These are phyloP conservation scores for Xiphophorus couchianus DNA, from an alignment of 2,113 vertebrate species.

Conservation along the genomic window DNA sequence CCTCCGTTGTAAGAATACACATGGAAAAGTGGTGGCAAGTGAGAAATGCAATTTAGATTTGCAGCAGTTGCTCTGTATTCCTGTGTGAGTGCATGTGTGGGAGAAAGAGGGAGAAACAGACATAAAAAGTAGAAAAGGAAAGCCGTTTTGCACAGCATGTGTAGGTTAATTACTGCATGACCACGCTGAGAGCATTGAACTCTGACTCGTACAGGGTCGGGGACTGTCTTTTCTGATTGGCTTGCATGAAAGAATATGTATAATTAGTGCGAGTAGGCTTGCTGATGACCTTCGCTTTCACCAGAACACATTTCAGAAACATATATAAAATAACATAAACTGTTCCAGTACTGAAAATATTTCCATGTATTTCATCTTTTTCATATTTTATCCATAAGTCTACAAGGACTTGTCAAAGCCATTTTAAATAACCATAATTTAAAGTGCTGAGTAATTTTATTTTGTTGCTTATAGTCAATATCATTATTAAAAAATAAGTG, in stretches of 20 bases:
- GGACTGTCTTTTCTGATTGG: conserved; percentile 47
- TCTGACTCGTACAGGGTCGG: conserved; percentile 48
- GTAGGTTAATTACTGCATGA: conserved; percentile 68
- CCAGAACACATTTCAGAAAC: conserved; percentile 20
- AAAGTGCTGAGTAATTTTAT: not conserved
- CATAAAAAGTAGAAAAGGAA: not conserved
- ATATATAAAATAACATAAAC: not conserved
- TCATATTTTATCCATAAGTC: not conserved
- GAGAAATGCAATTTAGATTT: conserved; percentile 31
- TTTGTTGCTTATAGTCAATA: not conserved
- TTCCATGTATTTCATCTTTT: not conserved
- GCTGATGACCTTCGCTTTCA: conserved; percentile 55
- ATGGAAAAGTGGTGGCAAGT: conserved; percentile 23
- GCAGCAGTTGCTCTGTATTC: conserved; percentile 33
- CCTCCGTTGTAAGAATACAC: conserved; percentile 26
- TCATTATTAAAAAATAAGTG: not conserved
- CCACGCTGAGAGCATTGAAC: conserved; percentile 51
- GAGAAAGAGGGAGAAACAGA: not conserved
- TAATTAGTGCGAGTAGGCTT: conserved; percentile 64
- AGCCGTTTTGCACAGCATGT: conserved; percentile 30
- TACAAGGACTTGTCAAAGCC: too few relatives aligned
- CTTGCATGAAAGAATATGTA: conserved; percentile 46
- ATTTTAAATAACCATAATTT: not conserved
- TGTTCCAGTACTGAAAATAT: not conserved
- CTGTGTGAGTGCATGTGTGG: not conserved